phyloP scores from a whole-genome alignment of 1,140 invertebrate genomes.

The Drosophila equinoxialis region DNA sequence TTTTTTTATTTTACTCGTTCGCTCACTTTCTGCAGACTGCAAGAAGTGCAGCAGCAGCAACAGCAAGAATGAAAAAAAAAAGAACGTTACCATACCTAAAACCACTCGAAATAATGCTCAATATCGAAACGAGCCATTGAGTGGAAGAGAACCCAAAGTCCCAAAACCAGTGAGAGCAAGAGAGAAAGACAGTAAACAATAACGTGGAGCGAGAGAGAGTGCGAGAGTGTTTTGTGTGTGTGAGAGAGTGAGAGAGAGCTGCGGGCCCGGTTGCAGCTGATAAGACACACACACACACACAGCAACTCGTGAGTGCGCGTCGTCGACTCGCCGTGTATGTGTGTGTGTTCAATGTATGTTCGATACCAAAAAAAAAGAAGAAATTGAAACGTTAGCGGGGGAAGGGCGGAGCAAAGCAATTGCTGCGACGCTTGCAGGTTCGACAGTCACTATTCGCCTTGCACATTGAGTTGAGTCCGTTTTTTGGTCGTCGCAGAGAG shows the following conservation, averaged over 20 bases:
- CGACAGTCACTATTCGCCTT: conserved; percentile 29
- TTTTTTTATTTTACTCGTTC: background rate
- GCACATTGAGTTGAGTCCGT: conserved; percentile 32
- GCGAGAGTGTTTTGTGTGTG: conserved; percentile 16
- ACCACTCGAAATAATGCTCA: conserved; percentile 65
- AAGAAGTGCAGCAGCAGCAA: conserved; percentile 56
- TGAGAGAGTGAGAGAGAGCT: conserved; percentile 39
- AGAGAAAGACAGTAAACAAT: conserved; percentile 18
- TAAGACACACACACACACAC: conserved; percentile 67
- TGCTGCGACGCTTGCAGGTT: conserved; percentile 41
- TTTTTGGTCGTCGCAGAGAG: conserved; percentile 23
- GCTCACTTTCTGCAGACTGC: conserved; percentile 46
- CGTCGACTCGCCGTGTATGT: conserved; percentile 1
- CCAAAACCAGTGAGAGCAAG: background rate
- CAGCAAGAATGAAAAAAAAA: conserved; percentile 30
- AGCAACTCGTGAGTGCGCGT: conserved; percentile 15
- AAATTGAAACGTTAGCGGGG: conserved; percentile 22
- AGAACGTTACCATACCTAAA: background rate
- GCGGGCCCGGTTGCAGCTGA: conserved; percentile 62
- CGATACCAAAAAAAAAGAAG: conserved; percentile 72
- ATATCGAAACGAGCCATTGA: conserved; percentile 72
- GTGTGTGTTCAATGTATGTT: conserved; percentile 76
- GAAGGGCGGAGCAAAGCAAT: conserved; percentile 23
- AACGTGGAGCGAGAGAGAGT: conserved; percentile 10
- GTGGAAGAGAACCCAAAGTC: conserved; percentile 45